A percentile compares a stretch with the other conserved stretches of the same genome.
Conservation (phyloP, 1,140 invertebrate genomes). For the Polypedilum pembai region DNA sequence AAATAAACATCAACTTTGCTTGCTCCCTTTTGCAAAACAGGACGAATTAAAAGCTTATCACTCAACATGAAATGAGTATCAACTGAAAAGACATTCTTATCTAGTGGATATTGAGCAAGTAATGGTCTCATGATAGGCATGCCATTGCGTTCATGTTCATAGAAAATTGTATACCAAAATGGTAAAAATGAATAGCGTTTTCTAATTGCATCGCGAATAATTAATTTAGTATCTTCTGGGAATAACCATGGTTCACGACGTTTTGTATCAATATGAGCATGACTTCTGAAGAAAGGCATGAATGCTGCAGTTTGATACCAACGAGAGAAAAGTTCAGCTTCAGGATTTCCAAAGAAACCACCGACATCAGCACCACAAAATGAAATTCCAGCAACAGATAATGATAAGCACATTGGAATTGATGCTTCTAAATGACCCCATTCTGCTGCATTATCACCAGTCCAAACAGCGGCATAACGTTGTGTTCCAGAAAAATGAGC, state of each 20-base stretch:
- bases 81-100: slow-evolving; percentile 68
- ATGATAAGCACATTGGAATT: slow-evolving; percentile 89
- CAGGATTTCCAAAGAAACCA: slow-evolving; percentile 97
- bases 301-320: slow-evolving; percentile 84
- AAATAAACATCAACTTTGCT: slow-evolving; percentile 80
- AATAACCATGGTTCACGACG: slow-evolving; percentile 95
- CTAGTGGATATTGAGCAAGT: slow-evolving; percentile 82
- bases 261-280: slow-evolving; percentile 81
- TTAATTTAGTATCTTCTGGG: slow-evolving; percentile 61
- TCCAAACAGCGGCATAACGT: slow-evolving; percentile 90
- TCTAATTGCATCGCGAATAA: slow-evolving; percentile 73
- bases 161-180: slow-evolving; percentile 94
- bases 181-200: slow-evolving; percentile 83
- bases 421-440: slow-evolving; percentile 85
- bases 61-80: slow-evolving; percentile 80
- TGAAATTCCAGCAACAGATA: slow-evolving; percentile 83
- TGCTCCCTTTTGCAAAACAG: slow-evolving; percentile 73
- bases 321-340: slow-evolving; percentile 77
- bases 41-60: slow-evolving; percentile 73
- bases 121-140: slow-evolving; percentile 83
- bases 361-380: slow-evolving; percentile 97
- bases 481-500: slow-evolving; percentile 89
- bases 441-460: slow-evolving; percentile 93
- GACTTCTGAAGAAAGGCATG: slow-evolving; percentile 56
- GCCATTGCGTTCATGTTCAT: slow-evolving; percentile 73